A percentile compares a stretch with the other conserved stretches of the same genome.
phyloP scores from a whole-genome alignment of 2,113 vertebrate genomes.

The Triplophysa dalaica region DNA sequence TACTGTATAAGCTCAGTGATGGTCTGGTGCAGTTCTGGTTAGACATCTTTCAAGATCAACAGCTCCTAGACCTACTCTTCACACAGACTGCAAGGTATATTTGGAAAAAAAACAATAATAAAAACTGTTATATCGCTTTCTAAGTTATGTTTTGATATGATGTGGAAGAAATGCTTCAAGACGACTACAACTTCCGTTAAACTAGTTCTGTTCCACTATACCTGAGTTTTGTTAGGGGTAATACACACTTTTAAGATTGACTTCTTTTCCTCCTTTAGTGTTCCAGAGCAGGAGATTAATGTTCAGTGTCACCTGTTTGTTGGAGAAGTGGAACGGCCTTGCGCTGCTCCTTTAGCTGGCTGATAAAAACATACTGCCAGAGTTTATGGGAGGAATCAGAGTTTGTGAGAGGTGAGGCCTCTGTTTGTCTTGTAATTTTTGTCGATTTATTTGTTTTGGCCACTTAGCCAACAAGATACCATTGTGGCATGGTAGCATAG shows the following conservation, averaged over 20 bases:
- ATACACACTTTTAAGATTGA: background rate
- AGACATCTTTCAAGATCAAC: constrained; percentile 69
- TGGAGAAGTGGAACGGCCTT: constrained; percentile 53
- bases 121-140: too few relatives aligned
- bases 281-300: constrained; percentile 63
- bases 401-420: constrained; percentile 65
- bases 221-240: background rate
- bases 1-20: constrained; percentile 57
- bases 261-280: constrained; percentile 51
- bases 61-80: constrained; percentile 58
- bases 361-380: constrained; percentile 62
- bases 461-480: too few relatives aligned
- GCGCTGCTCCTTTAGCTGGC: constrained; percentile 72
- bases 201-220: background rate
- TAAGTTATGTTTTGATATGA: background rate
- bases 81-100: constrained; percentile 59
- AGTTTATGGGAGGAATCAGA: constrained; percentile 74
- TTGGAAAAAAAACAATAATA: background rate
- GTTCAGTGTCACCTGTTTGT: constrained; percentile 62
- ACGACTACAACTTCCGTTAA: background rate
- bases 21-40: constrained; percentile 68
- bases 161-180: background rate
- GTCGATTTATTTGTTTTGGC: background rate
- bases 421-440: background rate
- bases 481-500: too few relatives aligned